Base-by-base conservation (phyloP, 2,113 vertebrate species). In the Callionymus lyra region DNA sequence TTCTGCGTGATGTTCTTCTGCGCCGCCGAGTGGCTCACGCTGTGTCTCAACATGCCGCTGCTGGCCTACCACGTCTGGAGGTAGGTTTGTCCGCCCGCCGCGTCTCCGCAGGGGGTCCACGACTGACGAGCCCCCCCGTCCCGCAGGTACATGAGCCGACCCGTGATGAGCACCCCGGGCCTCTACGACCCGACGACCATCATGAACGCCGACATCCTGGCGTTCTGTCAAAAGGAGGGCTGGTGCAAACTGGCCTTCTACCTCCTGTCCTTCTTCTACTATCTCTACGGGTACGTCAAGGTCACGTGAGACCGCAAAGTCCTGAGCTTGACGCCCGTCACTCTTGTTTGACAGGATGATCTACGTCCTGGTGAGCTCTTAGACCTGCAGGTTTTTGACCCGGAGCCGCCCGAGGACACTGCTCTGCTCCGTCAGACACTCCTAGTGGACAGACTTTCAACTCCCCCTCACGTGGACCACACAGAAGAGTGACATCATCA, bases 1-100 rank as follows among this genome's bases (percentile, higher is more conserved):
- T 99, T 99, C 91, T 99, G 95, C 52, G 92, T 99, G 82, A 99
- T 99, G 95, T 99, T 98, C 85, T 91, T 98, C 59, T 99, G 95
- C 69, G 95, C 94, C 14, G 87, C 92, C 41, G 95, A 99, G 75
- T 98, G 94, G 95, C 91, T 99, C 46, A 98, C 95, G 0, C 88
- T 99, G 70, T 86, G 82, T 50, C 91, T 99, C 85, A 99, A 99
- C 83, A 81, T 97, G 68, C 95, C 95, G 1, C 87, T 99, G 72
- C 72, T 99, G 86, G 93, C 92, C 37, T 99, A 99, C 74, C 95
- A 99, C 32, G 89, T 98, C 65, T 99, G 94, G 94, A 97, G 95
- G 95, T 98, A 82, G 63, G 72, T 31, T 13, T 1, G 9, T 2
- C 8, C 15, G 9, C 2, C 16, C 16, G 16, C 10, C 11, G 37